Percentiles rank a stretch among this genome's conserved stretches.
Evolutionary conservation across 2,797 vertebrate species (phyloP).

Genomic region (Siniperca undulata): DNA sequence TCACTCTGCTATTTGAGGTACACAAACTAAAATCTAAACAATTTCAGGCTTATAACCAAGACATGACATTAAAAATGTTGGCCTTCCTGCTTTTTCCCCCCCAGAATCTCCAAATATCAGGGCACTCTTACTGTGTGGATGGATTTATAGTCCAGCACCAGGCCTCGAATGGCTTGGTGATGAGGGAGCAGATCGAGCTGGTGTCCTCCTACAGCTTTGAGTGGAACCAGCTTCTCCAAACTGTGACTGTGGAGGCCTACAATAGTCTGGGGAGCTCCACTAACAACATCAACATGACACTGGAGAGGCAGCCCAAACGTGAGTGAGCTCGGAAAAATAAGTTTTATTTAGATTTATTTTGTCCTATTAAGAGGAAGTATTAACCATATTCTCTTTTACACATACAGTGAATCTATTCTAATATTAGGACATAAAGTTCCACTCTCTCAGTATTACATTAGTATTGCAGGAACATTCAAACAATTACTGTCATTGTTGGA

Average conservation of each 20-base stretch:
- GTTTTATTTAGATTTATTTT: neutral
- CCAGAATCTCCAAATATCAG: conserved; percentile 66
- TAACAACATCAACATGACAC: conserved; percentile 89
- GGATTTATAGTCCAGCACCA: conserved; percentile 85
- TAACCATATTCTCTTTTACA: neutral
- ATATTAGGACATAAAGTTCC: neutral
- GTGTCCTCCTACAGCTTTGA: conserved; percentile 86
- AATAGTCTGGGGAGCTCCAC: conserved; percentile 91
- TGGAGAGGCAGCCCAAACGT: conserved; percentile 85
- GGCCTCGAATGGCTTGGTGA: conserved; percentile 69
- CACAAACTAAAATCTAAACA: neutral
- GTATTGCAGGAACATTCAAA: neutral
- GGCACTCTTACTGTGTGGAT: conserved; percentile 87
- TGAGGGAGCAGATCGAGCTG: conserved; percentile 74
- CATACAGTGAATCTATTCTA: neutral
- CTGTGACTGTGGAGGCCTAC: conserved; percentile 87
- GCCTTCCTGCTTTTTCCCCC: neutral
- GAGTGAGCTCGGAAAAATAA: conserved; percentile 55
- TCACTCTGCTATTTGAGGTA: conserved; percentile 94
- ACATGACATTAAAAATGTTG: neutral
- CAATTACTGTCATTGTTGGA: neutral
- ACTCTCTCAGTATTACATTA: neutral
- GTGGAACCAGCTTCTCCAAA: conserved; percentile 86
- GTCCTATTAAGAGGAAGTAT: neutral
- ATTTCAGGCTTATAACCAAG: neutral